A percentile compares a stretch with the other conserved stretches of the same genome.
phyloP scores from a whole-genome alignment of 2,113 vertebrate genomes.

The Hemiprocne comata region DNA sequence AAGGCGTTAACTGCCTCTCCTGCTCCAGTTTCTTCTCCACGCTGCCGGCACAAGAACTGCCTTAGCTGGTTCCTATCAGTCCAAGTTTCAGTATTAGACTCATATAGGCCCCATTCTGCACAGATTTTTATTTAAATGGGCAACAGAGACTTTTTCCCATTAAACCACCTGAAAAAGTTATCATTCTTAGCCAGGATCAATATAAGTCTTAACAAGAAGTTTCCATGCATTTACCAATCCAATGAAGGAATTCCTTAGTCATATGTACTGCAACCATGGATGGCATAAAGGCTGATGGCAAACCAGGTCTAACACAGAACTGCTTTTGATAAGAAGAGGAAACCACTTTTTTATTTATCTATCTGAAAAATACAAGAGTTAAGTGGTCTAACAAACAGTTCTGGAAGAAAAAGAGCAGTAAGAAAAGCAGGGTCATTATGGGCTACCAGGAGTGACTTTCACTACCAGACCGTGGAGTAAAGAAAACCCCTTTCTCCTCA shows the following conservation, averaged over 20 bases:
- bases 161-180: background rate
- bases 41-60: rapidly evolving
- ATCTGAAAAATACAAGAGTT: background rate
- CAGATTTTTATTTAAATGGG: background rate
- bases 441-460: background rate
- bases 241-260: background rate
- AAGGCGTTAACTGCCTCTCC: background rate
- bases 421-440: rapidly evolving
- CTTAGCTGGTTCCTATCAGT: rapidly evolving
- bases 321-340: background rate
- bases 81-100: background rate
- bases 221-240: background rate
- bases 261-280: rapidly evolving
- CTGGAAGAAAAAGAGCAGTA: background rate
- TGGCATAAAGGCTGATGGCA: rapidly evolving
- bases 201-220: background rate
- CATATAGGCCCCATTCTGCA: rapidly evolving
- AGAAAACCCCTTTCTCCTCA: background rate
- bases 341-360: background rate
- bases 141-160: background rate
- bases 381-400: background rate
- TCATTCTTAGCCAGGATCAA: background rate
- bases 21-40: rapidly evolving
- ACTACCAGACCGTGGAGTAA: rapidly evolving
- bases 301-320: background rate